These are phyloP conservation scores for Plagiodera versicolora DNA, from an alignment of 2,888 invertebrate species.

Conservation along the genomic window DNA sequence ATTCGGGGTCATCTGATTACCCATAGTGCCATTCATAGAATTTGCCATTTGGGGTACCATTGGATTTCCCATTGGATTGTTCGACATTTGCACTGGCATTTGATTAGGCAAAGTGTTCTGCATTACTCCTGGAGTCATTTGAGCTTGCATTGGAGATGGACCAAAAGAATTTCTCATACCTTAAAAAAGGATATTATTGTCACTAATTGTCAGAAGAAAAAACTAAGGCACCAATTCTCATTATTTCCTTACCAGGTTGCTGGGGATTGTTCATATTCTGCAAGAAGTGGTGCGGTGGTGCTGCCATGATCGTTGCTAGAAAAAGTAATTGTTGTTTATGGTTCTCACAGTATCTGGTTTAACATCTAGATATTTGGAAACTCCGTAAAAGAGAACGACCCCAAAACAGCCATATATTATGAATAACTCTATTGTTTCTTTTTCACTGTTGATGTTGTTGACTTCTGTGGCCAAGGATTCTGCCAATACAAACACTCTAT, in stretches of 20 bases:
- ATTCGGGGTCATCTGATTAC: constrained; percentile 45
- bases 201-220: too few species aligned
- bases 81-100: constrained; percentile 55
- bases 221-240: too few species aligned
- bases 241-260: constrained; percentile 43
- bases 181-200: constrained; percentile 5
- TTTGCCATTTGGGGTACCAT: constrained; percentile 49
- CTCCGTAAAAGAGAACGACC: constrained; percentile 31
- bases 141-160: constrained; percentile 60
- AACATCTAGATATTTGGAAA: constrained; percentile 32
- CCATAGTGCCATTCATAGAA: constrained; percentile 59
- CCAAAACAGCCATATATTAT: constrained; percentile 34
- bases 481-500: constrained; percentile 29
- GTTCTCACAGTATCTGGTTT: constrained; percentile 29
- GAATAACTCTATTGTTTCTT: constrained; percentile 32
- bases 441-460: constrained; percentile 28
- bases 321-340: constrained; percentile 32
- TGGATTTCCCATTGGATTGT: constrained; percentile 58
- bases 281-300: constrained; percentile 73
- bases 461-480: constrained; percentile 31
- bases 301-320: constrained; percentile 60
- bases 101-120: constrained; percentile 47
- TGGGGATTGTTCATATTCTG: constrained; percentile 67
- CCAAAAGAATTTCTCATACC: constrained; percentile 56
- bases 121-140: constrained; percentile 43